Evolutionary conservation across 2,113 vertebrate genomes (phyloP).

Genomic region (Centropristis striata): DNA sequence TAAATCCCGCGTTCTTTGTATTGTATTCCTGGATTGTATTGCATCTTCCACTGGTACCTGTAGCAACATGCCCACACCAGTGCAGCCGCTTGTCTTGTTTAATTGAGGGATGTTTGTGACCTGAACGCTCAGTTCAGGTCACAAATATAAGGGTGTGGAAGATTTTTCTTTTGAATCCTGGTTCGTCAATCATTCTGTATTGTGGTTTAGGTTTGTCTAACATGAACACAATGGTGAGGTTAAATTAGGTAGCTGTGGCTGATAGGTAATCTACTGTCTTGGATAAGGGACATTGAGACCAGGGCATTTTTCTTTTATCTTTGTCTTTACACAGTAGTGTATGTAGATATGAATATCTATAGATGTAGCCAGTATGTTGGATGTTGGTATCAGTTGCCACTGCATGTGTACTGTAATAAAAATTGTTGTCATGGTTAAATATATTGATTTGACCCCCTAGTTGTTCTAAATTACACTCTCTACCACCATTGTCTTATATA

Average conservation of each 20-base stretch:
- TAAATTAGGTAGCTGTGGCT: neutral
- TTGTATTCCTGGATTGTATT: neutral
- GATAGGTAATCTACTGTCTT: conserved; percentile 17
- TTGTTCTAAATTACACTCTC: conserved; percentile 58
- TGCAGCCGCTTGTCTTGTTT: neutral
- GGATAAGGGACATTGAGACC: conserved; percentile 1
- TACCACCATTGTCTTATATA: conserved; percentile 80
- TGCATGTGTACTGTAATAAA: conserved; percentile 6
- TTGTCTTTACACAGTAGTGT: conserved; percentile 4
- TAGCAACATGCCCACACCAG: neutral
- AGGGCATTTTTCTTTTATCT: conserved; percentile 17
- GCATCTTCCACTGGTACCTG: neutral
- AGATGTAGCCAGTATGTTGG: conserved; percentile 4
- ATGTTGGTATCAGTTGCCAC: conserved; percentile 2
- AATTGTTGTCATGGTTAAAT: conserved; percentile 33
- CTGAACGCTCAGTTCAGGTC: neutral
- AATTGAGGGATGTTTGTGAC: neutral
- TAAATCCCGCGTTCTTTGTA: neutral
- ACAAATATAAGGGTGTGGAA: conserved; percentile 7
- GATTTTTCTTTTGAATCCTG: neutral
- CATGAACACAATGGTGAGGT: neutral
- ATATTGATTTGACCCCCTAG: conserved; percentile 63
- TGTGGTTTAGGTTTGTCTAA: conserved; percentile 23
- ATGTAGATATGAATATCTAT: conserved; percentile 2
- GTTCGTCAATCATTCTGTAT: neutral